These are phyloP conservation scores for Gymnosoma rotundatum DNA, from an alignment of 2,888 invertebrate species.

Conservation along the genomic window DNA sequence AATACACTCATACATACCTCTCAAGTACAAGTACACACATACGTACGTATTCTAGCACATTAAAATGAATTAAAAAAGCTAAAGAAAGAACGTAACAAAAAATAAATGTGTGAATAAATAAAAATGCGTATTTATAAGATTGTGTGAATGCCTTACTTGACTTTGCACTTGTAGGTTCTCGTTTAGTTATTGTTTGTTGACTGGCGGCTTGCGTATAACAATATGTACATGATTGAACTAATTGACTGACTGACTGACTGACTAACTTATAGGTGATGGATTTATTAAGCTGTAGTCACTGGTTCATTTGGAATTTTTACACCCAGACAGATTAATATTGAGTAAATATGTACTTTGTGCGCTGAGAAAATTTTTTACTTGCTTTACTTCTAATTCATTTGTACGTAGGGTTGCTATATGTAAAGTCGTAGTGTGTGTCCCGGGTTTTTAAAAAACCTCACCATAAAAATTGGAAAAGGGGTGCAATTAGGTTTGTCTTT, in stretches of 20 bases:
- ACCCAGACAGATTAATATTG: constrained; percentile 32
- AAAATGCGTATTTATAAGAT: constrained; percentile 63
- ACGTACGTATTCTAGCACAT: constrained; percentile 8
- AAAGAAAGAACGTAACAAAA: constrained; percentile 7
- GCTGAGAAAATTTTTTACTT: constrained; percentile 34
- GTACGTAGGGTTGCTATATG: constrained; percentile 14
- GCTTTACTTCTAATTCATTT: neutral
- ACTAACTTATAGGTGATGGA: constrained; percentile 28
- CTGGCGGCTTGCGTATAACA: constrained; percentile 24
- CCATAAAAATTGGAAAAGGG: too few species aligned
- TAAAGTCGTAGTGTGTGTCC: neutral
- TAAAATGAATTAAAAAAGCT: neutral
- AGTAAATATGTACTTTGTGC: constrained; percentile 24
- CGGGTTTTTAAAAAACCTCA: too few species aligned
- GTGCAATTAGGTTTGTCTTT: too few species aligned
- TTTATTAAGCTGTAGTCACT: constrained; percentile 21
- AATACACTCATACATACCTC: neutral
- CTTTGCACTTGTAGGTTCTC: constrained; percentile 67
- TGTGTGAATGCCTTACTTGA: constrained; percentile 60
- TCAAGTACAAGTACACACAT: neutral
- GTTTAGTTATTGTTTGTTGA: constrained; percentile 18
- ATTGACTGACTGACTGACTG: constrained; percentile 22
- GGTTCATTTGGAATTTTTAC: neutral
- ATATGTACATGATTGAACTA: neutral
- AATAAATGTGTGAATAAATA: constrained; percentile 43